These are phyloP conservation scores for Abrostola tripartita DNA, from an alignment of 2,888 invertebrate species.

Conservation along the genomic window DNA sequence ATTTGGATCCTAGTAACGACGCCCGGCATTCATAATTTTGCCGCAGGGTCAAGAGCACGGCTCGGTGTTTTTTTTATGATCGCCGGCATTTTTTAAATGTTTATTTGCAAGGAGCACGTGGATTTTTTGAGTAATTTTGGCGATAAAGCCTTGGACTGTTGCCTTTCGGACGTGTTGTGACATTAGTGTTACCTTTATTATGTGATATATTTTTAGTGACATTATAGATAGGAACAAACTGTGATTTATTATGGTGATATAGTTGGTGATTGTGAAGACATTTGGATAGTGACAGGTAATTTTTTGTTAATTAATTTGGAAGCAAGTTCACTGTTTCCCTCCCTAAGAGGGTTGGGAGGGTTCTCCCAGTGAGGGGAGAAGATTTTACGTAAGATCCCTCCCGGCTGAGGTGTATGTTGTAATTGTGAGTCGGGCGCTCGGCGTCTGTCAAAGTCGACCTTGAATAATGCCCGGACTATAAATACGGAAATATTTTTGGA, in stretches of 20 bases:
- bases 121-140: conserved; percentile 84
- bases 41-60: conserved; percentile 87
- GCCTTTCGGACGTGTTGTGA: conserved; percentile 88
- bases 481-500: conserved; percentile 86
- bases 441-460: conserved; percentile 83
- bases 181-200: conserved; percentile 85
- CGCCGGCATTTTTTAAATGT: conserved; percentile 81
- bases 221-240: conserved; percentile 85
- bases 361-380: conserved; percentile 61
- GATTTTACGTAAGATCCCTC: conserved; percentile 79
- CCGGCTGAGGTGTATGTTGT: conserved; percentile 68
- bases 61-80: conserved; percentile 75
- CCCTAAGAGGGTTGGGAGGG: conserved; percentile 50
- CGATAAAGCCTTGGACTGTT: conserved; percentile 82
- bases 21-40: conserved; percentile 86
- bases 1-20: conserved; percentile 87
- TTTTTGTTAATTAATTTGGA: conserved; percentile 70
- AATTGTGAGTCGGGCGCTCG: conserved; percentile 70
- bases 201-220: conserved; percentile 87
- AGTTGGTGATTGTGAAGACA: conserved; percentile 80
- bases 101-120: conserved; percentile 82
- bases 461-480: conserved; percentile 82
- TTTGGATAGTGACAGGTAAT: conserved; percentile 82
- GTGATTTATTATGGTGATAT: conserved; percentile 88
- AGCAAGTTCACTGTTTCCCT: conserved; percentile 64